Evolutionary conservation across 2,797 vertebrate species (phyloP), one percentile per base, ranked within the genome.

Genomic region (Sylvia borin): DNA sequence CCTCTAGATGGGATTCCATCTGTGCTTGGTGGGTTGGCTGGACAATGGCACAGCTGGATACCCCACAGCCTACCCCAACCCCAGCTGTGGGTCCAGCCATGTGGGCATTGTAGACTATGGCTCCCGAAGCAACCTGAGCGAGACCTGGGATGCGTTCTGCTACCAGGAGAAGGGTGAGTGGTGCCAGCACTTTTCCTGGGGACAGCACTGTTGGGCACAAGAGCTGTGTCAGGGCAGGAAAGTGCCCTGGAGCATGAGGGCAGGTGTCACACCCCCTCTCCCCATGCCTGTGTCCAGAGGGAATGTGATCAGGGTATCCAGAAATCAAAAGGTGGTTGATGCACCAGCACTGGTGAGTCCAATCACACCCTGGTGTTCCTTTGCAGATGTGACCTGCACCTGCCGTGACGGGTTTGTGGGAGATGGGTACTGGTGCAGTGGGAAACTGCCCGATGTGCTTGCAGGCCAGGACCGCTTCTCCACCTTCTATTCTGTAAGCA

Each of bases 21-120:
- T 98, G 76, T 99, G 99, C 64, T 96, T 98, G 7, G 98, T 99
- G 32, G 99, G 99, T 61, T 99, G 99, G 99, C 96, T 99, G 60
- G 98, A 98, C 38, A 99, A 98, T 0, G 97, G 97, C 31, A 98
- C 98, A 14, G 99, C 98, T 2, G 99, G 99, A 16, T 99, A 99
- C 92, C 99, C 99, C 1, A 99, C 96, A 1, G 98, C 98, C 25
- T 99, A 98, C 91, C 98, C 99, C 17, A 98, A 98, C 1, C 68
- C 89, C 21, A 98, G 96, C 75, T 99, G 99, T 71, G 99, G 99
- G 3, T 96, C 97, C 47, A 98, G 98, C 68, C 98, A 95, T 2
- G 98, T 99, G 68, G 99, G 99, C 18, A 93, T 99, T 2, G 97
- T 99, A 27, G 97, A 98, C 65, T 99, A 99, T 8, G 99, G 98